Conservation (phyloP, 2,113 vertebrate species). For the Sula dactylatra region DNA sequence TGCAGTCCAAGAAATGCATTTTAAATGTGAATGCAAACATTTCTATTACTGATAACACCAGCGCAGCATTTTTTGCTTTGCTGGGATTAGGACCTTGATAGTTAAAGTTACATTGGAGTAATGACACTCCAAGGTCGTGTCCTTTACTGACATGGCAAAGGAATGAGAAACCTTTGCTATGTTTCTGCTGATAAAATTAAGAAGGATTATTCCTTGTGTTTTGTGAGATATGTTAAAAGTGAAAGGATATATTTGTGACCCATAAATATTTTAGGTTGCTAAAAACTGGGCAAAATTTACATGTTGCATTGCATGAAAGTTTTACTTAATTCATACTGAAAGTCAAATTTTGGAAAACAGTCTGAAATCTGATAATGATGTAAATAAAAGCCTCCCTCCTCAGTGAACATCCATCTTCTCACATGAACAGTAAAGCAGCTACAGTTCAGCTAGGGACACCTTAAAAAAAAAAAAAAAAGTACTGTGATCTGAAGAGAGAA, state of each 20-base stretch:
- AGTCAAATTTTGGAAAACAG: neutral
- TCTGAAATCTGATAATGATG: neutral
- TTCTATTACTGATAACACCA: slow-evolving; percentile 67
- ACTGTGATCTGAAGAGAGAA: neutral
- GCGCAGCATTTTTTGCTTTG: slow-evolving; percentile 60
- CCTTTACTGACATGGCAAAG: slow-evolving; percentile 23
- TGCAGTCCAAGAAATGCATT: slow-evolving; percentile 65
- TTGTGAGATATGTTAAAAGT: neutral
- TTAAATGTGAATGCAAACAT: slow-evolving; percentile 68
- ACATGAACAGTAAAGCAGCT: neutral
- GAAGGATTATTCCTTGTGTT: neutral
- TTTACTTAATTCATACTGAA: neutral
- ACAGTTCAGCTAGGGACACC: neutral
- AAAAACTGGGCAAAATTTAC: neutral
- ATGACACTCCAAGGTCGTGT: slow-evolving; percentile 41
- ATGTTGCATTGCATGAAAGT: neutral
- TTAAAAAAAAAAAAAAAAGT: neutral
- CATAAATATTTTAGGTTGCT: neutral
- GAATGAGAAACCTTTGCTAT: neutral
- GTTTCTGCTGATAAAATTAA: slow-evolving; percentile 28
- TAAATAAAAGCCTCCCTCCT: neutral
- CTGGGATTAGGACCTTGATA: slow-evolving; percentile 43
- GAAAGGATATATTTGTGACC: neutral
- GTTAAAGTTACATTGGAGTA: slow-evolving; percentile 52
- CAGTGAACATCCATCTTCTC: neutral